Conservation (phyloP, 2,888 invertebrate species). For the Calephelis perditalis region DNA sequence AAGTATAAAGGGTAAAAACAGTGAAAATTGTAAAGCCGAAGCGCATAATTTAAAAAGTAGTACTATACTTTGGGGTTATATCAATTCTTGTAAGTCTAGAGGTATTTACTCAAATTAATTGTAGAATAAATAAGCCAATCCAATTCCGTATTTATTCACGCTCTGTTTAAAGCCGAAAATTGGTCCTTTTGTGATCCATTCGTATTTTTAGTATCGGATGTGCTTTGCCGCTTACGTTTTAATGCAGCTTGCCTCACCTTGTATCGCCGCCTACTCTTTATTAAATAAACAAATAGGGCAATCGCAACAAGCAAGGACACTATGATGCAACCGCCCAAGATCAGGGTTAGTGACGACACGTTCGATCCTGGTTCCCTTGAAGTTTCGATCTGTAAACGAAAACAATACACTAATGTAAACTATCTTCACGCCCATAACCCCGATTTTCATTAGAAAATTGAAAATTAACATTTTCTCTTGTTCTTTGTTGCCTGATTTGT, state of each 20-base stretch:
- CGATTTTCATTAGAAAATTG: too few species aligned
- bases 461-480: too few species aligned
- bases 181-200: constrained; percentile 55
- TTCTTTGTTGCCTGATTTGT: too few species aligned
- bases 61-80: too few species aligned
- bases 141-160: constrained; percentile 31
- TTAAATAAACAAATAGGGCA: constrained; percentile 53
- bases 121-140: too few species aligned
- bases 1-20: too few species aligned
- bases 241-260: constrained; percentile 49
- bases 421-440: too few species aligned
- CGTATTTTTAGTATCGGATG: constrained; percentile 43
- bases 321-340: constrained; percentile 52
- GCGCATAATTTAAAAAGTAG: too few species aligned
- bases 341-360: constrained; percentile 46
- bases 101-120: too few species aligned
- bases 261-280: constrained; percentile 50
- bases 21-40: too few species aligned
- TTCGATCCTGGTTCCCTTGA: constrained; percentile 42
- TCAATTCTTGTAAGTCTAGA: too few species aligned
- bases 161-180: constrained; percentile 54
- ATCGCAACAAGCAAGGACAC: constrained; percentile 49
- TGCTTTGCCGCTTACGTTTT: constrained; percentile 56
- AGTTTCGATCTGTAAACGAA: constrained; percentile 49
- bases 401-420: background rate